Evolutionary conservation across 2,113 vertebrate species (phyloP), one percentile per base, ranked within the genome.

Genomic region (Pseudorhombus dupliciocellatus): DNA sequence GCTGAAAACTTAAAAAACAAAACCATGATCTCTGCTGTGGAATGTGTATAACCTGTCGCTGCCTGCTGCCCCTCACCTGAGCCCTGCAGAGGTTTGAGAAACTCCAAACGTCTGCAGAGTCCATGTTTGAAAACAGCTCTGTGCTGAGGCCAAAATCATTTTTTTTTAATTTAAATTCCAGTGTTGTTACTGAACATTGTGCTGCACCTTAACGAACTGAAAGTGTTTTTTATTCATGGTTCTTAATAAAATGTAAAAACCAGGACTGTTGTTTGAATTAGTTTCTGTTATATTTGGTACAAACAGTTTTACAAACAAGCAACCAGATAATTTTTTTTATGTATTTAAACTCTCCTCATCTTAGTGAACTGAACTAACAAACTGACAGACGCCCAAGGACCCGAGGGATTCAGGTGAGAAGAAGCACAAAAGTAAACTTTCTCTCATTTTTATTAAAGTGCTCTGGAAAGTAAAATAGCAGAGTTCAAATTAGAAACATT

Each of bases 401-500:
- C 20, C 0, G 46, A 37, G 10, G 34, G 34, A 37, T 37, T 37
- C 34, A 37, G 10, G 10, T 37, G 34, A 37, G 34, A n/a, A 61
- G 42, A 58, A 24, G 20, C 30, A 1, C 11, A 5, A 37, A 8
- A 18, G 56, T 46, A 21, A 57, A 74, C 65, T 16, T 53, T 71
- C 22, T 66, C 52, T 76, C 25, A 0, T 73, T 37, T 96, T 96
- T 95, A 96, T 95, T 95, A 92, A 95, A 94, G 95, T 88, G 70
- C 90, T 93, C 75, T 92, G 90, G 90, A 83, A 93, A 83, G 94
- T 92, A 22, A 77, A 74, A 90, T 85, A 89, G 21, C 62, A 83
- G 12, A 66, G 73, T 79, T 70, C 56, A 88, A 82, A 74, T 89
- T 90, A 91, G 92, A 88, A 90, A 87, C 83, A 91, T 89, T 89